Evolutionary conservation across 2,113 vertebrate species (phyloP), one percentile per base, ranked within the genome.

Genomic region (Cottus gobio): DNA sequence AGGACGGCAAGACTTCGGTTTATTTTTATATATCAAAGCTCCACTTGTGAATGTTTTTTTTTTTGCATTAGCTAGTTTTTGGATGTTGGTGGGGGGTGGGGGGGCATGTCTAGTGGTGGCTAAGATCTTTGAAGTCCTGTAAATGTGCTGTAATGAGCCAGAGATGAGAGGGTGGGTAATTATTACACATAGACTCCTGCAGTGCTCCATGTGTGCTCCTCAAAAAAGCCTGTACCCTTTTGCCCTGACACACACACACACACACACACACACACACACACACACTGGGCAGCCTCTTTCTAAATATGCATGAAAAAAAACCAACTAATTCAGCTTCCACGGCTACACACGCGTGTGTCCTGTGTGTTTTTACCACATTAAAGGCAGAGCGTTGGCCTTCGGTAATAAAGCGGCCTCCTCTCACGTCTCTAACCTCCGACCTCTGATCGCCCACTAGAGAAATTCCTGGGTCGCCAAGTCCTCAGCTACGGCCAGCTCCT

Each of bases 401-500:
- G 63, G 12, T 65, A 72, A 71, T 68, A 82, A 80, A 56, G 30
- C 36, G 75, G 50, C 70, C 44, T 79, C 60, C 28, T 15, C 64
- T 78, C 60, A 69, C 58, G 63, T 83, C 22, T 74, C 61, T 70
- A 58, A 71, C 71, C 46, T 76, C 75, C 63, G 31, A 58, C 61
- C 69, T 86, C 61, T 83, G 44, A 62, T 13, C 34, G 1, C 62
- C 56, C 54, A 31, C 67, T 56, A 99, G 98, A 92, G 72, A 96
- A 94, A 84, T 98, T 97, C 89, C 94, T 97, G 86, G 95, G 95
- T 80, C 90, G 95, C 83, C 96, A 95, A 84, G 85, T 70, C 71
- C 78, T 96, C 90, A 98, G 97, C 92, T 98, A 99, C 0, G 94
- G 96, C 71, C 97, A 96, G 90, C 83, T 90, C 70, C 94, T 99